Evolutionary conservation across 2,888 invertebrate species (phyloP).

Genomic region (Papilio gigon): DNA sequence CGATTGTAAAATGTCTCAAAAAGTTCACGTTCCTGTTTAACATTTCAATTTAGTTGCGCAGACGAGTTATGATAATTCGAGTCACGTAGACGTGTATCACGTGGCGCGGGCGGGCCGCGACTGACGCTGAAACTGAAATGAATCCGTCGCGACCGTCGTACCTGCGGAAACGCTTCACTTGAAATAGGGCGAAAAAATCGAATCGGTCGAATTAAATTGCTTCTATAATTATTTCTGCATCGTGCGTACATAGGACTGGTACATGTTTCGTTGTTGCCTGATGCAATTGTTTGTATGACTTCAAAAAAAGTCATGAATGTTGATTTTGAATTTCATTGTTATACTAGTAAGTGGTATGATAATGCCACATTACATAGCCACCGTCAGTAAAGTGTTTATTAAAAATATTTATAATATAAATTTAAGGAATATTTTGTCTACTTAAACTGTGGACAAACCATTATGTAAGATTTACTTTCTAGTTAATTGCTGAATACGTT

Average conservation of each 20-base stretch:
- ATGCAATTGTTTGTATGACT: not conserved
- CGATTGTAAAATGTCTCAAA: constrained; percentile 20
- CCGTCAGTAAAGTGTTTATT: too few species aligned
- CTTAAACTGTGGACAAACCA: not conserved
- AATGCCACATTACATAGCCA: too few species aligned
- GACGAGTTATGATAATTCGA: constrained; percentile 45
- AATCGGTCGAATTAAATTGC: constrained; percentile 9
- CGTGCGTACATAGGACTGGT: not conserved
- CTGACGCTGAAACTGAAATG: constrained; percentile 36
- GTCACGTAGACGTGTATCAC: constrained; percentile 43
- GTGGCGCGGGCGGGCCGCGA: constrained; percentile 38
- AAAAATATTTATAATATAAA: not conserved
- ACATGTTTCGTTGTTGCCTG: not conserved
- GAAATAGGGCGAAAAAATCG: not conserved
- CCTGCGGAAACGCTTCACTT: constrained; percentile 15
- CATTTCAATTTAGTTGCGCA: constrained; percentile 31
- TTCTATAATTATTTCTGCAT: not conserved
- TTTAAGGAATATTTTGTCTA: not conserved
- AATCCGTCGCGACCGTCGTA: constrained; percentile 6
- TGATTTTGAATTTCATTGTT: too few species aligned
- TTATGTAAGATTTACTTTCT: constrained; percentile 8
- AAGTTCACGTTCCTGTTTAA: constrained; percentile 32
- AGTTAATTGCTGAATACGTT: constrained; percentile 9
- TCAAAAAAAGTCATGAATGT: too few species aligned
- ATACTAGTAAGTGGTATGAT: too few species aligned